Conservation (phyloP, 2,888 invertebrate species). For the Flexamia atlantica region DNA sequence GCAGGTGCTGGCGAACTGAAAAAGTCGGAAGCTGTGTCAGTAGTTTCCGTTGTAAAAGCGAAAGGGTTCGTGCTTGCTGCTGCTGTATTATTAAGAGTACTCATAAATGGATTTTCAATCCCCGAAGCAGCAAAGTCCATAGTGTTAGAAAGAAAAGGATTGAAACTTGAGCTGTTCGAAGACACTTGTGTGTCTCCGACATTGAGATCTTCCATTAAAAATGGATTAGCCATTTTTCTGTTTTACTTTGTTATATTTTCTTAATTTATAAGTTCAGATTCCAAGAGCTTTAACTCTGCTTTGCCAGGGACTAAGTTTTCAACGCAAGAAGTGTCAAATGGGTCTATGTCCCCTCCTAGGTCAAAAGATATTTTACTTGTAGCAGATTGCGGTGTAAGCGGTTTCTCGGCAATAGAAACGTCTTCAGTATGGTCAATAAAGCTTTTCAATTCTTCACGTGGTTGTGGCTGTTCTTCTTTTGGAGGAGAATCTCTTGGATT, state of each 20-base stretch:
- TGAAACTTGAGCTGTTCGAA: conserved; percentile 78
- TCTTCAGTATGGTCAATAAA: conserved; percentile 68
- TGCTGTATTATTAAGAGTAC: conserved; percentile 68
- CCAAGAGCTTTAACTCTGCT: conserved; percentile 87
- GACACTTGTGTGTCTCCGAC: conserved; percentile 77
- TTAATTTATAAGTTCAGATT: conserved; percentile 82
- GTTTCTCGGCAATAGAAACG: conserved; percentile 73
- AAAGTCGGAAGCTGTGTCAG: conserved; percentile 69
- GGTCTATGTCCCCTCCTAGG: conserved; percentile 80
- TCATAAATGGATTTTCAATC: conserved; percentile 85
- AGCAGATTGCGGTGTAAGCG: conserved; percentile 73
- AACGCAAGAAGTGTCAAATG: conserved; percentile 91
- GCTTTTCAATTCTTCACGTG: conserved; percentile 51
- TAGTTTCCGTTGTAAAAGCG: conserved; percentile 66
- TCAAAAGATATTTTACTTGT: conserved; percentile 70
- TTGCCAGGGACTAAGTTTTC: conserved; percentile 85
- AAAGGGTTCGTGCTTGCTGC: conserved; percentile 81
- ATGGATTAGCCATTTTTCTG: conserved; percentile 85
- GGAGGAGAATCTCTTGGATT: conserved; percentile 67
- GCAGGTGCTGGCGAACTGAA: conserved; percentile 47
- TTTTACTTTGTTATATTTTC: conserved; percentile 69
- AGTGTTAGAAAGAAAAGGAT: conserved; percentile 81
- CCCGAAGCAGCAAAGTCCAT: conserved; percentile 70
- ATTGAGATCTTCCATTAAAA: conserved; percentile 84
- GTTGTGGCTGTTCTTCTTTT: conserved; percentile 58